A percentile compares a stretch with the other conserved stretches of the same genome.
Conservation (phyloP, 2,888 invertebrate species). For the Psylliodes chrysocephalus region DNA sequence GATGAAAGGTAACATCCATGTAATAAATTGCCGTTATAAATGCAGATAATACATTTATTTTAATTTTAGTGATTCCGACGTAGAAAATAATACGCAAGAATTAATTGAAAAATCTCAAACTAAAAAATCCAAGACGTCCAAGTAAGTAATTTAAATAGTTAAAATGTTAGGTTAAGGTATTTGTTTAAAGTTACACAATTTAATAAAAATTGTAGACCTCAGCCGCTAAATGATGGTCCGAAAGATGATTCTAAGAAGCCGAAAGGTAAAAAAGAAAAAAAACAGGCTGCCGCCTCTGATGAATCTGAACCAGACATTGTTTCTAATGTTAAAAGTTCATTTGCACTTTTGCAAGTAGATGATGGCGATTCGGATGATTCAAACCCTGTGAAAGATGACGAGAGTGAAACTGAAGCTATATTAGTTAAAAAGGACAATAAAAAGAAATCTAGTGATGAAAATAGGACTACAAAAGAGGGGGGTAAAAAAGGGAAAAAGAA, state of each 20-base stretch:
- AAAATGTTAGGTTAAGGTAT: constrained; percentile 51
- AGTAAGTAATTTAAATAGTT: constrained; percentile 50
- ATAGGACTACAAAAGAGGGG: constrained; percentile 58
- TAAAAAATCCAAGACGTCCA: constrained; percentile 56
- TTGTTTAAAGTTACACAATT: neutral
- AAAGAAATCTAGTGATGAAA: constrained; percentile 62
- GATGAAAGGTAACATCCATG: constrained; percentile 74
- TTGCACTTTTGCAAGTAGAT: constrained; percentile 75
- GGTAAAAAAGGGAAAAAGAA: constrained; percentile 82
- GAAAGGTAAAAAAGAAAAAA: constrained; percentile 56
- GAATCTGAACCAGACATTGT: constrained; percentile 64
- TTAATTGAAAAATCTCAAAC: constrained; percentile 54
- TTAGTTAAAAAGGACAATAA: constrained; percentile 61
- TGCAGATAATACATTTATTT: constrained; percentile 58
- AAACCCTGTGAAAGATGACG: constrained; percentile 56
- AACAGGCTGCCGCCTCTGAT: constrained; percentile 53
- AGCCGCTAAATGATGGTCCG: neutral
- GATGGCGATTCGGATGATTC: constrained; percentile 67
- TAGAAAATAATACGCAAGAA: constrained; percentile 56
- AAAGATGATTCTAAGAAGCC: constrained; percentile 43
- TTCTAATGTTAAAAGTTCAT: constrained; percentile 62
- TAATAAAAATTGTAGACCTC: constrained; percentile 11
- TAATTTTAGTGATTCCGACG: constrained; percentile 73
- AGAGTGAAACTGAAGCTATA: constrained; percentile 61
- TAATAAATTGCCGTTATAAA: constrained; percentile 13